Base-by-base conservation (phyloP, 2,888 invertebrate genomes). In the Dicycla oo region DNA sequence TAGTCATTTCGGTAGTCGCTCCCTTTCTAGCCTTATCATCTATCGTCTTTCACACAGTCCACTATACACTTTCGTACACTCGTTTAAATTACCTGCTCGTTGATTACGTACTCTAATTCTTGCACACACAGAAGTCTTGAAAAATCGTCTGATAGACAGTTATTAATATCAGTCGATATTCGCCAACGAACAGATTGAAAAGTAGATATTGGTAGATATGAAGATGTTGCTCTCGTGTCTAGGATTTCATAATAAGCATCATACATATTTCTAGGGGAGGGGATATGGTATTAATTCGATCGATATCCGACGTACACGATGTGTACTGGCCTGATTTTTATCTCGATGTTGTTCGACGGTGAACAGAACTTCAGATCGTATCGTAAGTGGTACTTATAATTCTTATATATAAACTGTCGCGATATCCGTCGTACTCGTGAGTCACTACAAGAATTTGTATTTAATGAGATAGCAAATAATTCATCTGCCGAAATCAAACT, bases 381-480 rank as follows among this genome's bases (percentile, higher is more conserved):
- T 75, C 57, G 15, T 49, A 76, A 74, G 77, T 68, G 51, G 73
- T 58, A 76, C 68, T 76, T 58, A n/a, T 51, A 38, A 47, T 51
- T 40, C 40, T 76, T 58, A 30, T n/a, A 34, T 75, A 45, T 43
- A 23, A 58, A 58, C 43, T 56, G 38, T 43, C 6, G 63, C 38
- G 40, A 26, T 26, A 10, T 38, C 34, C 38, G 30, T 45, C 20
- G 20, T 34, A 30, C 30, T 30, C 30, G 30, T 45, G 51, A 66
- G n/a, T 73, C 26, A 45, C 23, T 40, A 18, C 23, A 38, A 45
- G 4, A 58, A 58, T 13, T 75, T 51, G 0, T 43, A 61, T 54
- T 23, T 23, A 47, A 15, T 62, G 15, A 47, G 38, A 26, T 26
- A 47, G 30, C 23, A 43, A 67, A 23, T 30, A 34, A 13, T 34